Conservation (phyloP, 2,888 invertebrate genomes). For the Parelbella ahira region DNA sequence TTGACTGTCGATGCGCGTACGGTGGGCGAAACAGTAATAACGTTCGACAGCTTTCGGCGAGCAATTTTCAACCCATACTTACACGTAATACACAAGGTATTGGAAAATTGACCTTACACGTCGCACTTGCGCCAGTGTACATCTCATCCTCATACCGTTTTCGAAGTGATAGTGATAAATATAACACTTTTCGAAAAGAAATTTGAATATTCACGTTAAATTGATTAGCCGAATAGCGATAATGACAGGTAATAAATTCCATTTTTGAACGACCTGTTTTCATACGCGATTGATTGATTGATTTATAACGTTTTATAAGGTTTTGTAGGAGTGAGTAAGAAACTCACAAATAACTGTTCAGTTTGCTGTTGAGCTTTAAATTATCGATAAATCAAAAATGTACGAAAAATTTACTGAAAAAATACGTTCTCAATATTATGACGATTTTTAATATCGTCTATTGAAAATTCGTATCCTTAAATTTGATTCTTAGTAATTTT, state of each 20-base stretch:
- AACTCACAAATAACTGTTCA: slow-evolving; percentile 19
- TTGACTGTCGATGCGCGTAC: slow-evolving; percentile 46
- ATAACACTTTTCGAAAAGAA: slow-evolving; percentile 39
- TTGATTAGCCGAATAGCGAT: slow-evolving; percentile 57
- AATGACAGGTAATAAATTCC: slow-evolving; percentile 66
- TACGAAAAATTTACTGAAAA: too few relatives aligned
- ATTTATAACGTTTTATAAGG: slow-evolving; percentile 38
- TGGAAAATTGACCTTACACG: slow-evolving; percentile 2
- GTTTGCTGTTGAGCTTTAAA: slow-evolving; percentile 12
- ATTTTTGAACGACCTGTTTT: slow-evolving; percentile 38
- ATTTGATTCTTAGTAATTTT: too few relatives aligned
- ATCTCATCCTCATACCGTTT: slow-evolving; percentile 32
- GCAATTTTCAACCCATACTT: slow-evolving; percentile 15
- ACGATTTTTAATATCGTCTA: too few relatives aligned
- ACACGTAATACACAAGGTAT: slow-evolving; percentile 8
- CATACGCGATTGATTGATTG: slow-evolving; percentile 42
- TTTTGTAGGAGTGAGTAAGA: slow-evolving; percentile 25
- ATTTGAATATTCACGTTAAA: slow-evolving; percentile 37
- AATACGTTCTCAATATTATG: too few relatives aligned
- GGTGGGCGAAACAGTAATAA: slow-evolving; percentile 30
- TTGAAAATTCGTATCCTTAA: too few relatives aligned
- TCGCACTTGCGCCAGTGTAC: slow-evolving; percentile 1
- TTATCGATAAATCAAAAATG: slow-evolving; percentile 11
- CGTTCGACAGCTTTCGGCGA: slow-evolving; percentile 22
- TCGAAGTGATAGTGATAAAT: slow-evolving; percentile 41